These are phyloP conservation scores for Hipposideros larvatus DNA, from an alignment of 2,797 vertebrate genomes.

Conservation along the genomic window DNA sequence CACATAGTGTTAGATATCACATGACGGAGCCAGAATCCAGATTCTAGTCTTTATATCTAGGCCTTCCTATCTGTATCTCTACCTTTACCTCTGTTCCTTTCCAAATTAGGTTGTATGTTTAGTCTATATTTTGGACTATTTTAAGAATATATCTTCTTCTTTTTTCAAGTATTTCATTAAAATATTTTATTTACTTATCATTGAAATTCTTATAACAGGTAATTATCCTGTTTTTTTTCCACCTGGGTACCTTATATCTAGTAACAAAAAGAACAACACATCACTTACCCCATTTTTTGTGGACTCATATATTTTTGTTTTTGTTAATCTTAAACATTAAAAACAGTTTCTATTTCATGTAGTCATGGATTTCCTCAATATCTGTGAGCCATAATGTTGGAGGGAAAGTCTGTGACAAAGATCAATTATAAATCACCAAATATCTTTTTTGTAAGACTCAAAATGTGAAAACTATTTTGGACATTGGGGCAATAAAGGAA, in stretches of 20 bases:
- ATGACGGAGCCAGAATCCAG: background rate
- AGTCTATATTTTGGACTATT: background rate
- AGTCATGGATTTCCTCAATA: background rate
- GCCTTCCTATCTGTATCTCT: background rate
- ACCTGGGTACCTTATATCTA: background rate
- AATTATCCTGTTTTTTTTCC: background rate
- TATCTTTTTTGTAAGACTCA: conserved; percentile 20
- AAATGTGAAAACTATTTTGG: background rate
- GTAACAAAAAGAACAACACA: background rate
- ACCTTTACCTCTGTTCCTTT: background rate
- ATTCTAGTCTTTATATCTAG: background rate
- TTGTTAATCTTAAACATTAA: conserved; percentile 28
- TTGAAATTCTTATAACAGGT: background rate
- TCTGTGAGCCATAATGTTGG: background rate
- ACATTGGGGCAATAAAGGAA: background rate
- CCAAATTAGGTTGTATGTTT: background rate
- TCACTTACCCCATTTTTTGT: background rate
- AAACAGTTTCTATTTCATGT: background rate
- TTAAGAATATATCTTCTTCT: background rate
- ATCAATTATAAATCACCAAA: background rate
- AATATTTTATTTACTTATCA: background rate
- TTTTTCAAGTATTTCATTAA: background rate
- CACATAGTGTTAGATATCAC: background rate
- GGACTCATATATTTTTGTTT: background rate
- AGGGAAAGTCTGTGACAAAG: background rate